Percentiles rank a stretch among this genome's conserved stretches.
Evolutionary conservation across 2,888 invertebrate genomes (phyloP).

Genomic region (Brachypterus glaber): DNA sequence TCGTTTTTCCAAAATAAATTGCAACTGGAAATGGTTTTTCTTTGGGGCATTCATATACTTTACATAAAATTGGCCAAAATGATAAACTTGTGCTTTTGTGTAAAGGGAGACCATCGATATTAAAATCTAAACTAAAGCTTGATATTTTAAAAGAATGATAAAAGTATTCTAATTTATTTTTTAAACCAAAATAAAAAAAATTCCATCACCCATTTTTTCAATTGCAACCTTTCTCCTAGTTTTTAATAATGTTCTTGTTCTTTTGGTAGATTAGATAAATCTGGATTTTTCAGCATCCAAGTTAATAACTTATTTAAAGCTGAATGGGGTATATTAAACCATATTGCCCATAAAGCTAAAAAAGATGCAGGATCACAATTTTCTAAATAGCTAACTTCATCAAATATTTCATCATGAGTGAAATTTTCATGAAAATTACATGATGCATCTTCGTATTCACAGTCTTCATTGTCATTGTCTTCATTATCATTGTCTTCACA

Average conservation of each 20-base stretch:
- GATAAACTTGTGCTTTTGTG: slow-evolving; percentile 11
- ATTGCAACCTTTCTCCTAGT: neutral
- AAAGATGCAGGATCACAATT: no score
- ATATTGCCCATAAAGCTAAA: neutral
- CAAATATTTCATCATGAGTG: no score
- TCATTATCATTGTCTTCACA: no score
- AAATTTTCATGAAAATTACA: no score
- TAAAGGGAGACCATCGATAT: slow-evolving; percentile 12
- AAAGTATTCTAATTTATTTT: neutral
- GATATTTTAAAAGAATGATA: neutral
- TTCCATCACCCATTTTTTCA: neutral
- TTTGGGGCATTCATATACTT: slow-evolving; percentile 5
- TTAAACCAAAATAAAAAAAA: neutral
- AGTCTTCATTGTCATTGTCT: no score
- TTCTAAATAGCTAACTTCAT: no score
- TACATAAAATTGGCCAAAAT: slow-evolving; percentile 18
- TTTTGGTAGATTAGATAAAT: neutral
- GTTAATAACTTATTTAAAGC: neutral
- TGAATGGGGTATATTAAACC: neutral
- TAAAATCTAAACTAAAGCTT: slow-evolving; percentile 6
- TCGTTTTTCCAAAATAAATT: slow-evolving; percentile 16
- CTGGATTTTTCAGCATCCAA: neutral
- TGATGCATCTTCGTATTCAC: no score
- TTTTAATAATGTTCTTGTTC: neutral
- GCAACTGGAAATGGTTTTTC: slow-evolving; percentile 11